These are phyloP conservation scores for Drosophila seclusa DNA, from an alignment of 2,888 invertebrate genomes.

Conservation along the genomic window DNA sequence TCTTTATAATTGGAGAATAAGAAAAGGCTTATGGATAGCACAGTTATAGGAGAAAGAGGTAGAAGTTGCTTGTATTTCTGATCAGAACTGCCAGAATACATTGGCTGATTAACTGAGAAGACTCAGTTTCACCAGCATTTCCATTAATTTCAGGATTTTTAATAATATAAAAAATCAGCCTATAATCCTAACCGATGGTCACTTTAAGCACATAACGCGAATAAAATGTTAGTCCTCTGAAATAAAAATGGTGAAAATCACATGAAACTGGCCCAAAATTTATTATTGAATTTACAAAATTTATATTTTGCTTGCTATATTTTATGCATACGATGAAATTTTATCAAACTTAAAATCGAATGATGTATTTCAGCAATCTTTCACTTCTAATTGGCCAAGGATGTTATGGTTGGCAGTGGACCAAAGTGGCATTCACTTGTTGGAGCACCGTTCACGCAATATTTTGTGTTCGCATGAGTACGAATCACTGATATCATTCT, in stretches of 20 bases:
- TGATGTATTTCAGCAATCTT: slow-evolving; percentile 90
- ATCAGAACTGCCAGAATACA: no score
- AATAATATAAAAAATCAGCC: background rate
- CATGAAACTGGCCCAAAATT: no score
- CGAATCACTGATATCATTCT: slow-evolving; percentile 94
- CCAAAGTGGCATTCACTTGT: slow-evolving; percentile 94
- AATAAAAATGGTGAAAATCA: no score
- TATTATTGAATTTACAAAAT: background rate
- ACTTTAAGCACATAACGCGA: no score
- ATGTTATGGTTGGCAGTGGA: slow-evolving; percentile 96
- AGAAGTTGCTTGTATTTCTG: no score
- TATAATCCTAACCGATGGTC: no score
- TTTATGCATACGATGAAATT: background rate
- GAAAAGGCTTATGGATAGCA: no score
- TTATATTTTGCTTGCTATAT: background rate
- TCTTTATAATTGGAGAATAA: no score
- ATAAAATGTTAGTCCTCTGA: no score
- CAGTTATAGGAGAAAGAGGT: no score
- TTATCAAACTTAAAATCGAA: background rate
- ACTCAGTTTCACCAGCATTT: background rate
- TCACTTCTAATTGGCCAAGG: slow-evolving; percentile 97
- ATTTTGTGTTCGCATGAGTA: slow-evolving; percentile 97
- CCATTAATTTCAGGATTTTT: background rate
- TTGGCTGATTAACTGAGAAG: no score
- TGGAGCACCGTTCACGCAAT: slow-evolving; percentile 94